Percentiles rank a stretch among this genome's conserved stretches.
phyloP scores from a whole-genome alignment of 2,888 invertebrate species.

The Callimorpha dominula region DNA sequence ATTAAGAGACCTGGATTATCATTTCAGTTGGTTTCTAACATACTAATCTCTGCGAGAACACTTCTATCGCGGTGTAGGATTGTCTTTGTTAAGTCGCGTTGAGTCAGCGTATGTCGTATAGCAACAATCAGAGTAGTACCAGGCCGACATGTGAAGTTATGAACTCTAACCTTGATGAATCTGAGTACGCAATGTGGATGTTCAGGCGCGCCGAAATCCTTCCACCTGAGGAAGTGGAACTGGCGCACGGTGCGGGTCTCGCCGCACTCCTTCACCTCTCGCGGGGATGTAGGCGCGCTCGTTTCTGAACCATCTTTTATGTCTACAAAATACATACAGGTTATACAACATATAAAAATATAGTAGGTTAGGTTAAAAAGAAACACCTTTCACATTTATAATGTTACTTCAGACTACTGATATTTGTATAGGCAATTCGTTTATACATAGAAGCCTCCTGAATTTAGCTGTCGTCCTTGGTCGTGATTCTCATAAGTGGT shows the following conservation, averaged over 20 bases:
- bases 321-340: constrained; percentile 54
- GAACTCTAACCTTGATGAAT: constrained; percentile 89
- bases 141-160: background rate
- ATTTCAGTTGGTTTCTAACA: background rate
- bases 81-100: background rate
- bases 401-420: background rate
- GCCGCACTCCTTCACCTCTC: constrained; percentile 64
- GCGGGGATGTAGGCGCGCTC: constrained; percentile 78
- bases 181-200: constrained; percentile 96
- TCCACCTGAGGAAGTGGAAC: constrained; percentile 98
- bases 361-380: no score
- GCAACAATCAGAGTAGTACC: background rate
- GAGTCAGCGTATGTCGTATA: background rate
- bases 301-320: constrained; percentile 67
- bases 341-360: background rate
- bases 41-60: background rate
- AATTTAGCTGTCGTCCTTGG: no score
- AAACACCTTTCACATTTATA: background rate
- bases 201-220: constrained; percentile 98
- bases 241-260: constrained; percentile 89
- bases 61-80: background rate
- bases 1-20: background rate
- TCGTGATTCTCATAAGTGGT: no score
- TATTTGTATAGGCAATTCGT: background rate
- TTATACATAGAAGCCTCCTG: background rate